Evolutionary conservation across 2,888 invertebrate genomes (phyloP).

Genomic region (Stegana nigrithorax): DNA sequence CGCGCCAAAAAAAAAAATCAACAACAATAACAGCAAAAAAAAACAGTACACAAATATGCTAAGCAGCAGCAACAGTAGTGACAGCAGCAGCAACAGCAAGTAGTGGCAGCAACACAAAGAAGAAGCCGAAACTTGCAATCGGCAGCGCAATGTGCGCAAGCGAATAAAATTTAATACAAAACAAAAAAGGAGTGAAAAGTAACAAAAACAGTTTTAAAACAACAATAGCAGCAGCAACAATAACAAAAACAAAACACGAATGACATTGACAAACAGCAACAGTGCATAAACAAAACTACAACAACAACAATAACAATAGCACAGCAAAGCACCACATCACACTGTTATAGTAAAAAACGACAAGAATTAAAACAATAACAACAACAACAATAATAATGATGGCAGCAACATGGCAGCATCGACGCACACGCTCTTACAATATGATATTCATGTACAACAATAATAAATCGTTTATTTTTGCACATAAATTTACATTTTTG

Average conservation of each 20-base stretch:
- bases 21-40: background rate
- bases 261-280: background rate
- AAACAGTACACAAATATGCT: background rate
- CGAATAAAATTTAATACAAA: slow-evolving; percentile 27
- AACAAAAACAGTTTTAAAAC: no score
- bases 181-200: slow-evolving; percentile 3
- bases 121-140: no score
- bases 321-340: background rate
- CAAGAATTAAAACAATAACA: background rate
- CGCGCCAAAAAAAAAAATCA: background rate
- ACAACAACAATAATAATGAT: background rate
- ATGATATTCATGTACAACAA: no score
- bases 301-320: background rate
- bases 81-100: no score
- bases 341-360: no score
- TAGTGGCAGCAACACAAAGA: no score
- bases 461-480: slow-evolving; percentile 49
- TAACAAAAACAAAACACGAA: background rate
- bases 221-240: no score
- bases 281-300: background rate
- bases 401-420: background rate
- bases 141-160: slow-evolving; percentile 43
- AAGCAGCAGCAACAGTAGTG: background rate
- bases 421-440: background rate
- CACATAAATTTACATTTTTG: slow-evolving; percentile 60